Base-by-base conservation (phyloP, 2,797 vertebrate genomes). In the Eptatretus atami region DNA sequence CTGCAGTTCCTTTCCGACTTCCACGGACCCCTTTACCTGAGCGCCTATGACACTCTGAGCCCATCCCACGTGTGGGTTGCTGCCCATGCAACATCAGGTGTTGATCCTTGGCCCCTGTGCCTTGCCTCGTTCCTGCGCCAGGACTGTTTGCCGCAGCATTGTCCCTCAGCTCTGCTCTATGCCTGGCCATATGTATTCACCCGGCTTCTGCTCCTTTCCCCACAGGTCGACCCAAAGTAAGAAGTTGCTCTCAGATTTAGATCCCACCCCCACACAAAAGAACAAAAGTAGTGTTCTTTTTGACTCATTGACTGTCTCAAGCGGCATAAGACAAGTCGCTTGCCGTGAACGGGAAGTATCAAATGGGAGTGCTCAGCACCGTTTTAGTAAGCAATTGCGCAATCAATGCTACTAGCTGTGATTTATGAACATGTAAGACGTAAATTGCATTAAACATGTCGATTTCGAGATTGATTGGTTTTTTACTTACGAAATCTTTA, bases 1-100 rank as follows among this genome's bases (percentile, higher is more conserved):
- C 78, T 98, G 64, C 92, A 92, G 61, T 82, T 83, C 3, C 73
- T 98, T 68, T 84, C 81, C 63, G 92, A 98, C 66, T 98, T 90
- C 88, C 94, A 81, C 74, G 95, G 86, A 2, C 95, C 90, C 69
- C 92, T 90, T 63, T 94, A 96, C 73, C 95, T 90, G 73, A 90
- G 95, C 75, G 88, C 95, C 75, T 95, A 96, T 72, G 92, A 98
- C 70, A 90, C 95, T 57, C 75, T 95, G 66, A 98, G 92, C 75
- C 90, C 92, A 13, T 98, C 92, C 1, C 85, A 92, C 72, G 95
- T 93, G 75, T 98, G 92, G 92, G 87, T 98, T 73, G 92, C 92
- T 68, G 92, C 92, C 68, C 92, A 98, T 15, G 84, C 95, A 64
- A 90, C 87, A 67, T 88, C 94, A 77, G 92, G 82, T 66, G 86